Base-by-base conservation (phyloP, 2,113 vertebrate genomes). In the Glaucidium brasilianum region DNA sequence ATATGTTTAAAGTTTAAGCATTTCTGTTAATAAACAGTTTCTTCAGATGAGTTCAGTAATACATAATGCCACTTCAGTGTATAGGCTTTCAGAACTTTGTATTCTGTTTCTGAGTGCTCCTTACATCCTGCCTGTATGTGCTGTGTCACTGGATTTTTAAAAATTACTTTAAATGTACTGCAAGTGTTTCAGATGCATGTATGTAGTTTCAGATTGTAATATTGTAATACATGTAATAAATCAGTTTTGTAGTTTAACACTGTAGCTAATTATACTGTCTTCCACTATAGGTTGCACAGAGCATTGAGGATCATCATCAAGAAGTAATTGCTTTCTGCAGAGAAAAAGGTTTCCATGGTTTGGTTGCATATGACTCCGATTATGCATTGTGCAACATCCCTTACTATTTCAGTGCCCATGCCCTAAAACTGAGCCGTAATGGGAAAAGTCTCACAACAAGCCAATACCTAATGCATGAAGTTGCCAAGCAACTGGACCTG, bases 391-490 rank as follows among this genome's bases (percentile, higher is more conserved):
- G 98, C 98, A 99, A 99, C 98, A 98, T 99, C 98, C 99, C 99
- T 19, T 99, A 98, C 98, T 99, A 99, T 98, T 99, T 99, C 98
- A 99, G 99, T 93, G 99, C 99, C 97, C 99, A 99, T 76, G 99
- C 99, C 97, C 99, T 99, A 93, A 99, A 99, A 96, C 98, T 99
- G 98, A 99, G 99, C 98, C 99, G 99, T 88, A 99, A 99, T 27
- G 99, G 99, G 97, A 99, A 99, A 90, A 99, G 99, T 97, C 99
- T 99, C 97, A 99, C 99, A 92, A 99, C 99, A 97, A 99, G 98
- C 99, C 99, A 99, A 96, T 99, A 99, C 97, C 98, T 99, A 98
- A 99, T 99, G 99, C 99, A 99, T 37, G 99, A 99, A 97, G 99
- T 99, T 96, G 99, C 99, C 96, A 99, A 99, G 98, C 99, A 99